Conservation (phyloP, 2,888 invertebrate species). For the Lordiphosa andalusiaca region DNA sequence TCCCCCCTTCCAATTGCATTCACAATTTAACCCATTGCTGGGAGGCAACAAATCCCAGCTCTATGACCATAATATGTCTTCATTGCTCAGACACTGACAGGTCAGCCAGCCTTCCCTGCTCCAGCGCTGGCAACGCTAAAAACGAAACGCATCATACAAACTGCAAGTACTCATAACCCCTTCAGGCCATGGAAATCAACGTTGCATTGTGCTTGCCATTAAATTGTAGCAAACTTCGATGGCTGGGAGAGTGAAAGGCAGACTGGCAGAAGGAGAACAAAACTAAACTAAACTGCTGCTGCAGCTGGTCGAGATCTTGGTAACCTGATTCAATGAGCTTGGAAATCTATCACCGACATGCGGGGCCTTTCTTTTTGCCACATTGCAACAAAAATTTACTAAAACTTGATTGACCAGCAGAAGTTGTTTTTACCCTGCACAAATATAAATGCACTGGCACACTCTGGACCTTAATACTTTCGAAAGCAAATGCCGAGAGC, state of each 20-base stretch:
- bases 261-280: constrained; percentile 6
- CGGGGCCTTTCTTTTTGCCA: constrained; percentile 35
- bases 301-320: constrained; percentile 40
- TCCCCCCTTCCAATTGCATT: neutral
- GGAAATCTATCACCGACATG: constrained; percentile 55
- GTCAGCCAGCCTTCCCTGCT: neutral
- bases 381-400: constrained; percentile 12
- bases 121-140: constrained; percentile 1
- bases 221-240: constrained; percentile 43
- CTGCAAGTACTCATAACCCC: constrained; percentile 36
- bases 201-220: constrained; percentile 35
- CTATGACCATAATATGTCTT: constrained; percentile 31
- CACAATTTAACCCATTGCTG: constrained; percentile 17
- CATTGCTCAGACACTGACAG: constrained; percentile 21
- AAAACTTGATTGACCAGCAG: constrained; percentile 38
- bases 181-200: constrained; percentile 52
- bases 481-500: constrained; percentile 28
- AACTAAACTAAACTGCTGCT: constrained; percentile 7
- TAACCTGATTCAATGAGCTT: constrained; percentile 65
- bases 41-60: constrained; percentile 7
- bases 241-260: constrained; percentile 32
- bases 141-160: constrained; percentile 3
- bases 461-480: constrained; percentile 28
- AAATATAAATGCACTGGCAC: neutral
- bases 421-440: constrained; percentile 8